Evolutionary conservation across 2,888 invertebrate species (phyloP), one percentile per base, ranked within the genome.

Genomic region (Rhimphoctona megacephalus): DNA sequence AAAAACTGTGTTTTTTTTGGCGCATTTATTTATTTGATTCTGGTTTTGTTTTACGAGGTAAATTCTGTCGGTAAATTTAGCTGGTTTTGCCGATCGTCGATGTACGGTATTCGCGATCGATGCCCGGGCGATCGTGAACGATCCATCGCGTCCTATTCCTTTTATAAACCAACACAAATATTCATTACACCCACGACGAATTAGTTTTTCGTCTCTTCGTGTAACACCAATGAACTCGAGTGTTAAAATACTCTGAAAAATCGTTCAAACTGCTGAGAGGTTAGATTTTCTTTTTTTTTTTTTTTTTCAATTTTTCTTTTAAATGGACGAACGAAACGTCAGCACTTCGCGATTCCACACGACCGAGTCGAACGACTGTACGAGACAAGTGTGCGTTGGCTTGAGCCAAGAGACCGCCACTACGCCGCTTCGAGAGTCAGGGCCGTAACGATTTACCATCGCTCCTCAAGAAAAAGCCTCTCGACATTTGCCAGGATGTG

Each of bases 331-430:
- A 88, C 79, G 89, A 92, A 91, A 93, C 93, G 94, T 94, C 93
- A 93, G 93, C 93, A 92, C 91, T 91, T 92, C 91, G 90, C 91
- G 92, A 92, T 92, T 92, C 92, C 91, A 30, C 91, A 91, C 90
- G 89, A 87, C 90, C 92, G 91, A 93, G 91, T 89, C 90, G 91
- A 92, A 92, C 91, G 91, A 66, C 49, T 39, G 66, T 66, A 81
- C 91, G 91, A 90, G 90, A 91, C 92, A 91, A 92, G 91, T 90
- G 91, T 92, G 91, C 73, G 81, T 84, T 78, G 73, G 89, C 90
- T 89, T 88, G 88, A 90, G 88, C 85, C 64, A 17, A 72, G 54
- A 33, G 22, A 49, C 89, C 91, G 89, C 91, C 89, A 91, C 91
- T 91, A n/a, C n/a, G n/a, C 88, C 85, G 90, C 87, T 91, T 90